A percentile compares a stretch with the other conserved stretches of the same genome.
phyloP scores from a whole-genome alignment of 2,797 vertebrate species.

The Fratercula arctica region DNA sequence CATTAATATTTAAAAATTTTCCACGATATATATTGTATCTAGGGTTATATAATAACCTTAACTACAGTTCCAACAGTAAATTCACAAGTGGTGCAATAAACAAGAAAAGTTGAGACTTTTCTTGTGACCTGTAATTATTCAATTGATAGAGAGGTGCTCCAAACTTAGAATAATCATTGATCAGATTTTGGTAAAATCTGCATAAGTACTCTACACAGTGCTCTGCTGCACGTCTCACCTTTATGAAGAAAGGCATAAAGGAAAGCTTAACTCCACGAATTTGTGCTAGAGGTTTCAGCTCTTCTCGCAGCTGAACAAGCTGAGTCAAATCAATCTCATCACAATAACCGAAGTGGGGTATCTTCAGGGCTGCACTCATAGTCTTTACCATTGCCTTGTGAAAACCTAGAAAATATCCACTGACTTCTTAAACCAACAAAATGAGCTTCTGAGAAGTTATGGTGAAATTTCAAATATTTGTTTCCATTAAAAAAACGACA shows the following conservation, averaged over 20 bases:
- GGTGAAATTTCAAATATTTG: neutral
- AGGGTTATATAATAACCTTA: neutral
- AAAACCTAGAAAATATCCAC: constrained; percentile 82
- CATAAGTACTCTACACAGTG: neutral
- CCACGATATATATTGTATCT: neutral
- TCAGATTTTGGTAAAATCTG: neutral
- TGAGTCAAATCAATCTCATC: constrained; percentile 91
- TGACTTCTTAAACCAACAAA: neutral
- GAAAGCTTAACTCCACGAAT: constrained; percentile 87
- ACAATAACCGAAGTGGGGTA: constrained; percentile 94
- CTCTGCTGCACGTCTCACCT: constrained; percentile 78
- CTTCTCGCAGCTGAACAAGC: constrained; percentile 83
- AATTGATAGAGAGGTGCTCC: neutral
- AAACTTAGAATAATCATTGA: neutral
- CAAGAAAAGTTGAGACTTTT: neutral
- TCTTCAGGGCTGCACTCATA: constrained; percentile 91
- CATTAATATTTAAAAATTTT: neutral
- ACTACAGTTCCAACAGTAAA: neutral
- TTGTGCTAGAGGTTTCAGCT: constrained; percentile 80
- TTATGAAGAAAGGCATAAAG: constrained; percentile 97
- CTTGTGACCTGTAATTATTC: neutral
- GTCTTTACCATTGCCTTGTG: constrained; percentile 95
- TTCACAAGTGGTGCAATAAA: neutral
- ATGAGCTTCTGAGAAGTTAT: neutral
- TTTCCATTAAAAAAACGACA: neutral